phyloP scores from a whole-genome alignment of 2,888 invertebrate species.

The Zygaena filipendulae region DNA sequence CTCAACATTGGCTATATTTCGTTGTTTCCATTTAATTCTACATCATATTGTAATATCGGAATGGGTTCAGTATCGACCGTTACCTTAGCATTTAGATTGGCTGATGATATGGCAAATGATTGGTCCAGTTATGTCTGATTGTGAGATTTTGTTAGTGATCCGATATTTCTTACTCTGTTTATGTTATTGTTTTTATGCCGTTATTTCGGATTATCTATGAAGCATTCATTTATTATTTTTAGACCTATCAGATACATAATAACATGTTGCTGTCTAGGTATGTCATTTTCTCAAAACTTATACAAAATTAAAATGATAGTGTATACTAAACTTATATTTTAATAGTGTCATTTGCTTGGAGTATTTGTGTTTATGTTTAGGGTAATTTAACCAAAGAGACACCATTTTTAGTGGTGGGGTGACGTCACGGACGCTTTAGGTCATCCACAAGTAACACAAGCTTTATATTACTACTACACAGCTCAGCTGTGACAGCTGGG shows the following conservation, averaged over 20 bases:
- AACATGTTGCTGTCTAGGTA: too few relatives aligned
- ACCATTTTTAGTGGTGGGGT: too few relatives aligned
- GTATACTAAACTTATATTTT: too few relatives aligned
- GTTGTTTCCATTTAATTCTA: slow-evolving; percentile 25
- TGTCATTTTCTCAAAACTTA: too few relatives aligned
- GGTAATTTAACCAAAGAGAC: too few relatives aligned
- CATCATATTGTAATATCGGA: slow-evolving; percentile 20
- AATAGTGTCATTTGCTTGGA: too few relatives aligned
- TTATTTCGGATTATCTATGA: slow-evolving; percentile 7
- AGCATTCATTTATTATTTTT: not conserved
- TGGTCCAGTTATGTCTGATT: slow-evolving; percentile 40
- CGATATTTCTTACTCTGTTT: slow-evolving; percentile 24
- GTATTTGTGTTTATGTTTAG: too few relatives aligned
- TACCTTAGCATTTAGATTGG: slow-evolving; percentile 33
- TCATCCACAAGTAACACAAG: too few relatives aligned
- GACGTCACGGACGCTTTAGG: too few relatives aligned
- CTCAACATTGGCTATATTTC: slow-evolving; percentile 12
- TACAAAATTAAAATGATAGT: too few relatives aligned
- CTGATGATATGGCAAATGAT: slow-evolving; percentile 37
- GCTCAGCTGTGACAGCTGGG: too few relatives aligned
- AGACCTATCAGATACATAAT: not conserved
- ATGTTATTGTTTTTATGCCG: slow-evolving; percentile 6
- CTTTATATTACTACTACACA: too few relatives aligned
- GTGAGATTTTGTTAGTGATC: slow-evolving; percentile 37
- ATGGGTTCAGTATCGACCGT: slow-evolving; percentile 19